Conservation (phyloP, 2,797 vertebrate genomes). For the Chromobotia macracanthus region DNA sequence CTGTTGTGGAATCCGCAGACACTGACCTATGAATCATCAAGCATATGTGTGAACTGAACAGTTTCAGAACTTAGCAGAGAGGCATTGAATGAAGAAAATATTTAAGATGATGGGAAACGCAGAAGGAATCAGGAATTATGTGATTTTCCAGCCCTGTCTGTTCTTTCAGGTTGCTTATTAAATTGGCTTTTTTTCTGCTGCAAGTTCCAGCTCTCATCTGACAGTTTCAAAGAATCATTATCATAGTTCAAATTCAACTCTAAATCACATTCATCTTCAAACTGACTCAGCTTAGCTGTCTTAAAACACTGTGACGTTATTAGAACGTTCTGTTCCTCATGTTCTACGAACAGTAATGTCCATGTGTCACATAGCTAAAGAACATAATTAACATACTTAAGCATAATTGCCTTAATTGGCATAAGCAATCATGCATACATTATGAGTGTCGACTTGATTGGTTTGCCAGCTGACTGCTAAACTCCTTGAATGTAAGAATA, state of each 20-base stretch:
- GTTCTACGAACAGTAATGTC: conserved; percentile 23
- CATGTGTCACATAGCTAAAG: conserved; percentile 4
- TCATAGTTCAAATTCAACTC: background rate
- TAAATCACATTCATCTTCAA: background rate
- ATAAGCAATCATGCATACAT: conserved; percentile 45
- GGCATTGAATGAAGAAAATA: no score
- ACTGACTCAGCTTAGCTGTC: background rate
- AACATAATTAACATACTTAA: conserved; percentile 50
- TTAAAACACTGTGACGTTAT: background rate
- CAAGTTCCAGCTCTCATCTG: background rate
- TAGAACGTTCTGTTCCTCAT: conserved; percentile 11
- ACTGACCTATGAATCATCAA: conserved; percentile 47
- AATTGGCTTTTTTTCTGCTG: background rate
- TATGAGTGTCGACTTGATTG: conserved; percentile 8
- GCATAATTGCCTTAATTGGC: conserved; percentile 35
- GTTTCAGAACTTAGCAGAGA: background rate
- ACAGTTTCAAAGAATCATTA: background rate
- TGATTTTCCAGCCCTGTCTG: background rate
- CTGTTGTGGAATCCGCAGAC: conserved; percentile 62
- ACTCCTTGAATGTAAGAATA: background rate
- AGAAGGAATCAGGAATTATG: background rate
- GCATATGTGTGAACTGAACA: background rate
- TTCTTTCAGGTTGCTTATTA: background rate
- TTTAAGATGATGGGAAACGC: no score
- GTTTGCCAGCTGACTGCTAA: conserved; percentile 27